These are phyloP conservation scores for Hecatera dysodea DNA, from an alignment of 2,888 invertebrate species.

Conservation along the genomic window DNA sequence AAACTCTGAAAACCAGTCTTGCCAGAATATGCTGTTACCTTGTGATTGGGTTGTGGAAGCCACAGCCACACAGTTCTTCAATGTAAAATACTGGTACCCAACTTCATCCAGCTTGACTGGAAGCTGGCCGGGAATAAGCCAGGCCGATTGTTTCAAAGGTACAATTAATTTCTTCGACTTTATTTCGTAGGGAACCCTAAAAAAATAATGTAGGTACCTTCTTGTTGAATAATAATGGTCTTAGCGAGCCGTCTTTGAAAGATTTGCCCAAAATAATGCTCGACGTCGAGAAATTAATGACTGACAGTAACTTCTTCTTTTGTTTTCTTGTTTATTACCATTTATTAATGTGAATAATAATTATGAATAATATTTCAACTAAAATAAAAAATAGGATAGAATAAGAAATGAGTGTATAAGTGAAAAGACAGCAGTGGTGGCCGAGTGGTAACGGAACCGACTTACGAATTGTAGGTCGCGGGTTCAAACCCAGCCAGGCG, in stretches of 20 bases:
- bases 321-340: slow-evolving; percentile 8
- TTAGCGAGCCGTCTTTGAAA: slow-evolving; percentile 31
- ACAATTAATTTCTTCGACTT: neutral
- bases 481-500: no score
- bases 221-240: slow-evolving; percentile 24
- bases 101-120: no score
- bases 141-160: no score
- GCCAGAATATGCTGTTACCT: no score
- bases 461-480: no score
- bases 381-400: neutral
- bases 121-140: no score
- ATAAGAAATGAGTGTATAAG: neutral
- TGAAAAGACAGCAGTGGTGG: no score
- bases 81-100: no score
- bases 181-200: neutral
- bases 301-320: neutral
- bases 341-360: slow-evolving; percentile 16
- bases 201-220: neutral
- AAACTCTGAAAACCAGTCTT: no score
- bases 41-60: no score
- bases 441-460: no score
- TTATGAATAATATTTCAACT: neutral
- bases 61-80: no score
- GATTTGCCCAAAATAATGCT: slow-evolving; percentile 26
- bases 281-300: slow-evolving; percentile 31